phyloP scores from a whole-genome alignment of 2,113 vertebrate species.

The Bufo gargarizans region DNA sequence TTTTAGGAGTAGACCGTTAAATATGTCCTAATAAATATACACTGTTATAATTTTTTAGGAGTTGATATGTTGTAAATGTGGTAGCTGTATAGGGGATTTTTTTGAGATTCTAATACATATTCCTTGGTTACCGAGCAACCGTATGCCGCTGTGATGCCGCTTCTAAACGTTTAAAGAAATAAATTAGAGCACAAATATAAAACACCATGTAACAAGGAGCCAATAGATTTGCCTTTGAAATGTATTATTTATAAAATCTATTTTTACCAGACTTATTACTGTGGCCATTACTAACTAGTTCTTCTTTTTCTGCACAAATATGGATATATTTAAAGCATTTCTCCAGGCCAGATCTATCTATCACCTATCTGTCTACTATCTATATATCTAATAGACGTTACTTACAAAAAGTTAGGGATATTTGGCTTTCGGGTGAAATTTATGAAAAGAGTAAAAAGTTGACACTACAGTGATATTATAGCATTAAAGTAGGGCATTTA shows the following conservation, averaged over 20 bases:
- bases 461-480: too few relatives aligned
- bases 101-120: neutral
- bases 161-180: constrained; percentile 12
- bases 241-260: neutral
- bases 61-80: neutral
- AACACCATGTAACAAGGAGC: neutral
- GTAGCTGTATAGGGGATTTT: neutral
- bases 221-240: constrained; percentile 16
- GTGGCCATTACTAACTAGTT: neutral
- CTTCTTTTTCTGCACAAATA: neutral
- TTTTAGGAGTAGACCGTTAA: too few relatives aligned
- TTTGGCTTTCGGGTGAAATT: too few relatives aligned
- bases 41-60: neutral
- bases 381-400: too few relatives aligned
- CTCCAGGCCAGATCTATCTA: too few relatives aligned
- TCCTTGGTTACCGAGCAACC: neutral
- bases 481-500: too few relatives aligned
- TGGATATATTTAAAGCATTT: neutral
- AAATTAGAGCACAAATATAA: neutral
- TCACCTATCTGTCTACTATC: too few relatives aligned
- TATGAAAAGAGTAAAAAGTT: too few relatives aligned
- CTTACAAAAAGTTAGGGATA: too few relatives aligned
- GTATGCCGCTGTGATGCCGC: neutral
- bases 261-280: neutral
- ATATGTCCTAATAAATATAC: neutral